Base-by-base conservation (phyloP, 2,113 vertebrate species). In the Menura novaehollandiae region DNA sequence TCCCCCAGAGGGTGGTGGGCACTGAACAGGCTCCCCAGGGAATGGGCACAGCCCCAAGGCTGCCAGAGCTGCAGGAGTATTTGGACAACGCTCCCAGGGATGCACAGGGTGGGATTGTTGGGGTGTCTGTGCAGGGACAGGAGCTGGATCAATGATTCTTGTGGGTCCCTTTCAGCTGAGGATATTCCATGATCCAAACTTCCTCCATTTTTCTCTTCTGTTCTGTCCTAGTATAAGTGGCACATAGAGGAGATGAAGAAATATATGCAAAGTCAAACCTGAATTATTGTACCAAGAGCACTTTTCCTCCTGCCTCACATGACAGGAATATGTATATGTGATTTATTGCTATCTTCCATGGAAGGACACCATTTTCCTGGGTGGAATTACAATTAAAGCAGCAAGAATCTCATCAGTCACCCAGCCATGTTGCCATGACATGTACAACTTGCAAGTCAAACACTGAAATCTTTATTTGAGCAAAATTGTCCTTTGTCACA, bases 381-480 rank as follows among this genome's bases (percentile, higher is more conserved):
- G 47, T 5, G 35, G 92, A 86, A 69, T 33, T 51, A 63, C 82
- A 93, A 86, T 27, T 94, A 90, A 46, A 82, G 89, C 87, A 72
- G 81, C 56, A 52, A 10, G 71, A 35, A 67, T 72, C 93, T 89
- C 80, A 91, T 95, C 89, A 49, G 67, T 91, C 93, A 87, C 33
- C 88, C 66, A 47, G 76, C 49, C 53, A 1, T 59, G 85, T 78
- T 58, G n/a, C 59, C 12, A 2, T 73, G 94, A 73, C 88, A 41
- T 1, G 75, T 37, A 77, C 94, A 66, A 39, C 92, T 66, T 58
- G 59, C 68, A 69, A 88, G 89, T 66, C 87, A 90, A 88, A 89
- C 74, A 7, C n/a, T 39, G 77, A 95, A 92, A 93, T 96, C 94
- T 96, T 82, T 79, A 94, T 94, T 94, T 81, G 56, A 94, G 71